These are phyloP conservation scores for Palloptera scutellata DNA, from an alignment of 2,888 invertebrate genomes.

Conservation along the genomic window DNA sequence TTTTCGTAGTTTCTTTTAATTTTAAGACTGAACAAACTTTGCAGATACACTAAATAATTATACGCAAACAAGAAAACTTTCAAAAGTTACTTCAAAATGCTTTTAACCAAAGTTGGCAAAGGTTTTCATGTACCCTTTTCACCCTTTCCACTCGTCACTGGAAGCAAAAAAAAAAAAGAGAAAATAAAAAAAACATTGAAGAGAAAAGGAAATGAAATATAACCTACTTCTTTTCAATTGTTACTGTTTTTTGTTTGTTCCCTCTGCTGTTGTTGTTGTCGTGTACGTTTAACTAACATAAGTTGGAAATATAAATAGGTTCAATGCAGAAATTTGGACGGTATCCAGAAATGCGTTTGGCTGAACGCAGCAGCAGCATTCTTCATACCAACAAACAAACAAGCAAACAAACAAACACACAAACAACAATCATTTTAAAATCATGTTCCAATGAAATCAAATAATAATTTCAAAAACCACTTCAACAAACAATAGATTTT, in stretches of 20 bases:
- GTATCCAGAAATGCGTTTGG: conserved; percentile 25
- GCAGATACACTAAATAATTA: conserved; percentile 39
- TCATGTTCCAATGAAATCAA: neutral
- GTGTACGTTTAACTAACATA: neutral
- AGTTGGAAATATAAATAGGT: conserved; percentile 14
- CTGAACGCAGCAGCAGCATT: conserved; percentile 16
- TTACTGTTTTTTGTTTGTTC: neutral
- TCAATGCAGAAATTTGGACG: conserved; percentile 24
- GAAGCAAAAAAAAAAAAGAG: no score
- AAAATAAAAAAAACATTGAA: no score
- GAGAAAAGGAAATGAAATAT: no score
- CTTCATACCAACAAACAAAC: conserved; percentile 18
- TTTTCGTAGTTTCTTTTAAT: neutral
- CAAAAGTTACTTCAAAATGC: conserved; percentile 51
- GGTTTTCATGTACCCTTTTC: conserved; percentile 35
- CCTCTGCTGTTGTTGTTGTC: neutral
- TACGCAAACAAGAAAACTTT: conserved; percentile 42
- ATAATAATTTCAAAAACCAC: no score
- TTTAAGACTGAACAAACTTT: conserved; percentile 24
- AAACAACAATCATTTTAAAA: neutral
- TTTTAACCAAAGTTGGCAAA: conserved; percentile 54
- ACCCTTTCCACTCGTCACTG: no score
- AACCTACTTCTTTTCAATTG: conserved; percentile 25
- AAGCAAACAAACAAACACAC: conserved; percentile 20
- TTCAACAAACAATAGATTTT: no score